Percentiles rank a stretch among this genome's conserved stretches.
These are phyloP conservation scores for Bibio marci DNA, from an alignment of 2,888 invertebrate species.

Conservation along the genomic window DNA sequence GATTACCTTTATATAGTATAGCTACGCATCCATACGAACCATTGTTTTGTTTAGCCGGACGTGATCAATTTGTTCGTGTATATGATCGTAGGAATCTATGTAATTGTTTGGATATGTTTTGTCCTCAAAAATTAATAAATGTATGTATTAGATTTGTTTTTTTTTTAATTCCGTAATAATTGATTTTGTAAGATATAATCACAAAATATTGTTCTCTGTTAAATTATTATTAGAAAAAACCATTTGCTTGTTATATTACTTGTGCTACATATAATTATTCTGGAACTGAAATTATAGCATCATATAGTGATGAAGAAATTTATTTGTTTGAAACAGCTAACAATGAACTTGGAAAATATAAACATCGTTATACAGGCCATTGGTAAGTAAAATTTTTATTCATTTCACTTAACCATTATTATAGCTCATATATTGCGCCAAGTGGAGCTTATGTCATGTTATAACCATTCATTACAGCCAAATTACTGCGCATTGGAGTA, in stretches of 20 bases:
- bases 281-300: conserved; percentile 81
- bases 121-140: conserved; percentile 30
- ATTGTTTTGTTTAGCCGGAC: conserved; percentile 71
- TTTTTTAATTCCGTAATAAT: too few species aligned
- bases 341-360: conserved; percentile 30
- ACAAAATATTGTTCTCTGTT: too few species aligned
- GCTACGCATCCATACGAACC: conserved; percentile 63
- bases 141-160: conserved; percentile 11
- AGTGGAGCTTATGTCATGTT: too few species aligned
- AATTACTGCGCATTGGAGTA: too few species aligned
- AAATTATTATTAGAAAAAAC: conserved; percentile 13
- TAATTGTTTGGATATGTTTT: conserved; percentile 39
- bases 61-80: conserved; percentile 58
- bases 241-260: conserved; percentile 48
- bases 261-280: conserved; percentile 82
- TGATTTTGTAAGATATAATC: not conserved
- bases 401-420: too few species aligned
- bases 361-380: conserved; percentile 45
- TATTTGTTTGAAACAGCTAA: conserved; percentile 62
- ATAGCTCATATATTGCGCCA: too few species aligned
- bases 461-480: too few species aligned
- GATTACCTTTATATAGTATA: conserved; percentile 75
- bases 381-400: too few species aligned
- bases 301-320: conserved; percentile 85
- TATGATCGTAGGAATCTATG: conserved; percentile 49